These are phyloP conservation scores for Zosterops japonicus DNA, from an alignment of 2,113 vertebrate species.

Conservation along the genomic window DNA sequence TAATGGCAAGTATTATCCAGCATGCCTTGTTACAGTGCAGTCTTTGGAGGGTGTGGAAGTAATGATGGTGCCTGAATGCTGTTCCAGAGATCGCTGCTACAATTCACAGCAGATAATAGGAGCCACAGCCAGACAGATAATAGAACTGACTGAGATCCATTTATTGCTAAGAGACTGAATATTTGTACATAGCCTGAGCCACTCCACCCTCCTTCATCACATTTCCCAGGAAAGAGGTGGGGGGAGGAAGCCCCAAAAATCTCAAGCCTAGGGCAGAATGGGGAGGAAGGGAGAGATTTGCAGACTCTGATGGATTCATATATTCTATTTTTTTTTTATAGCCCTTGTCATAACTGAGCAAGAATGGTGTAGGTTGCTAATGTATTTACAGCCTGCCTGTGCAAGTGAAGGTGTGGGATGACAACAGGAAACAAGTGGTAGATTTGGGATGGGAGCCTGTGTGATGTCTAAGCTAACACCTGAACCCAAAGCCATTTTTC, in stretches of 20 bases:
- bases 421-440: neutral
- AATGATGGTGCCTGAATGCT: slow-evolving; percentile 75
- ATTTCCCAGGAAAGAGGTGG: slow-evolving; percentile 18
- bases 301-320: neutral
- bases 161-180: slow-evolving; percentile 82
- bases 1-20: slow-evolving; percentile 77
- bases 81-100: slow-evolving; percentile 74
- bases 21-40: slow-evolving; percentile 57
- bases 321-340: neutral
- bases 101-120: slow-evolving; percentile 79
- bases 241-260: neutral
- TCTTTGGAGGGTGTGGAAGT: slow-evolving; percentile 76
- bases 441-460: neutral
- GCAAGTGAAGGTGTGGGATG: neutral
- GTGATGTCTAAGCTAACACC: neutral
- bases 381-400: neutral
- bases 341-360: neutral
- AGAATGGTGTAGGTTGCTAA: neutral
- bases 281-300: slow-evolving; percentile 36
- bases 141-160: slow-evolving; percentile 76
- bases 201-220: slow-evolving; percentile 72
- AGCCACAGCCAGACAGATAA: slow-evolving; percentile 77
- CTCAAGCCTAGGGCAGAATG: slow-evolving; percentile 24
- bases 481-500: neutral
- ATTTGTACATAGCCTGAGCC: slow-evolving; percentile 69